Evolutionary conservation across 2,888 invertebrate species (phyloP).

Genomic region (Rhogogaster chlorosoma): DNA sequence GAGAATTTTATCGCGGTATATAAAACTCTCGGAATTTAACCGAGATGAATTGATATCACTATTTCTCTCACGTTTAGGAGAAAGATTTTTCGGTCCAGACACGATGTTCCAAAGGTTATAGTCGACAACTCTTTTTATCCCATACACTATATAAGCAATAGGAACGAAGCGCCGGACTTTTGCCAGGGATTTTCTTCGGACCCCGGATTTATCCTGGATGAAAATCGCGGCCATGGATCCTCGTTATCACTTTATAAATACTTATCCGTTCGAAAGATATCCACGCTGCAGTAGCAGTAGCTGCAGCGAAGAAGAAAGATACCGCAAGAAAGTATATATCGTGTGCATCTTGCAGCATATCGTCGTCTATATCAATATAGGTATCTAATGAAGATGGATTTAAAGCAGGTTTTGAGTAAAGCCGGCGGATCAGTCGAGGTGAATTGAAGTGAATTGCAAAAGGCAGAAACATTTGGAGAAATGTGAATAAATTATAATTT

Average conservation of each 20-base stretch:
- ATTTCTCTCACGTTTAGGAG: not conserved
- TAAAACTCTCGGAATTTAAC: not conserved
- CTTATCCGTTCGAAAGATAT: conserved; percentile 15
- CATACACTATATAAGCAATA: not conserved
- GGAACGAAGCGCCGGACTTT: conserved; percentile 18
- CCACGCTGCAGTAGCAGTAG: not conserved
- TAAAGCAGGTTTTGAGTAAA: not conserved
- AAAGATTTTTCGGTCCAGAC: not conserved
- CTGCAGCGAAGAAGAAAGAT: not conserved
- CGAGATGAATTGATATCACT: not conserved
- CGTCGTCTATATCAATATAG: not conserved
- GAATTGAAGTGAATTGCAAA: not conserved
- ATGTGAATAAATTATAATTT: conserved; percentile 32
- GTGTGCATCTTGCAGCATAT: conserved; percentile 8
- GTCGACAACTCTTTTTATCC: not conserved
- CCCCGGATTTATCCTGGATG: conserved; percentile 6
- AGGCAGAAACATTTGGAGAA: not conserved
- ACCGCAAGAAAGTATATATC: not conserved
- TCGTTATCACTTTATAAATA: conserved; percentile 43
- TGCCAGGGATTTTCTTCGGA: conserved; percentile 9
- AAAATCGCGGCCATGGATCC: conserved; percentile 1
- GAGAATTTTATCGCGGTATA: not conserved
- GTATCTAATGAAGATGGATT: conserved; percentile 1
- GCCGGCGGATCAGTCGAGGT: not conserved
- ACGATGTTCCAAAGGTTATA: not conserved